A percentile compares a stretch with the other conserved stretches of the same genome.
Conservation (phyloP, 2,888 invertebrate genomes). For the Lycocerus yunnanus region DNA sequence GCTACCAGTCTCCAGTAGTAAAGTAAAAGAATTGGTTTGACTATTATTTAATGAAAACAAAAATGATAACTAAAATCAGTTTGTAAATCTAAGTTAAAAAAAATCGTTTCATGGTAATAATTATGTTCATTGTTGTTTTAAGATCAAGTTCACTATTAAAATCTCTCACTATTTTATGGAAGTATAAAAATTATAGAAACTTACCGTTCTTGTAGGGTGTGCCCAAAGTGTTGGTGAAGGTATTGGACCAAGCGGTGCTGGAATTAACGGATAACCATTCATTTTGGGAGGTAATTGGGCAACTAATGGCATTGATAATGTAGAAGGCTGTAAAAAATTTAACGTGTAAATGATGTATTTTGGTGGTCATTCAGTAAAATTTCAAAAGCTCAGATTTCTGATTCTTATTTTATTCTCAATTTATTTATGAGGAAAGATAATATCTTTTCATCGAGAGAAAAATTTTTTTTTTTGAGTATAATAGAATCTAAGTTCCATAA, state of each 20-base stretch:
- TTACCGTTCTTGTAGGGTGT: constrained; percentile 27
- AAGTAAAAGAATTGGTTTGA: too few relatives aligned
- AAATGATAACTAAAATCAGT: too few relatives aligned
- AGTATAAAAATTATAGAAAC: too few relatives aligned
- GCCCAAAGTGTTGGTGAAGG: constrained; percentile 50
- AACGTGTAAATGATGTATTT: neutral
- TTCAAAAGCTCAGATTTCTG: neutral
- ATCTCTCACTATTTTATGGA: too few relatives aligned
- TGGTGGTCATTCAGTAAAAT: neutral
- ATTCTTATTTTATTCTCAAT: neutral
- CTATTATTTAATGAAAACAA: too few relatives aligned
- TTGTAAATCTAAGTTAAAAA: too few relatives aligned
- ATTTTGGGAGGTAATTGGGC: constrained; percentile 36
- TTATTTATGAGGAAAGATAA: neutral
- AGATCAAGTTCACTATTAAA: too few relatives aligned
- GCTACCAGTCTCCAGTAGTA: too few relatives aligned
- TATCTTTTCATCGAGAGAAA: neutral
- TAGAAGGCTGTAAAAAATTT: neutral
- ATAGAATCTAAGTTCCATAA: neutral
- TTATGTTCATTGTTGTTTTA: too few relatives aligned
- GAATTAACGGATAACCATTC: constrained; percentile 48
- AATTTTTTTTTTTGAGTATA: neutral
- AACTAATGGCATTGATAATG: constrained; percentile 38
- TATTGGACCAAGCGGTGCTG: constrained; percentile 50
- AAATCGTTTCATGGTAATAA: too few relatives aligned